Evolutionary conservation across 2,797 vertebrate species (phyloP).

Genomic region (Cyprinodon diabolis): DNA sequence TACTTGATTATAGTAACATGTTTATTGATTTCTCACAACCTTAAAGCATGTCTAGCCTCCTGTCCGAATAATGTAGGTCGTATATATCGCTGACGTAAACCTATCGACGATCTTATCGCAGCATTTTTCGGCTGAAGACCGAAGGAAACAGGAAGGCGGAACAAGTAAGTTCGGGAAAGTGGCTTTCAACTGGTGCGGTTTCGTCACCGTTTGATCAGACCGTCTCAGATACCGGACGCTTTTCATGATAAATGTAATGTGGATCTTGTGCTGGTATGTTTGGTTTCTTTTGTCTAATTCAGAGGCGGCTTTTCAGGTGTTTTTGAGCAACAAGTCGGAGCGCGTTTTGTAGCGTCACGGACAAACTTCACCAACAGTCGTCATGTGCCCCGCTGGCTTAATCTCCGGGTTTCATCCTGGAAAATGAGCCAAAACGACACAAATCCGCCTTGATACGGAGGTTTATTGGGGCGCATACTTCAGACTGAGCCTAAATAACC

Average conservation of each 20-base stretch:
- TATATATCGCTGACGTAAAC: slow-evolving; percentile 6
- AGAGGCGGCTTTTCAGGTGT: neutral
- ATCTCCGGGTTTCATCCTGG: slow-evolving; percentile 50
- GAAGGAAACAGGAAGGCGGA: slow-evolving; percentile 81
- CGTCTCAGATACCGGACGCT: neutral
- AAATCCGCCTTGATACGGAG: neutral
- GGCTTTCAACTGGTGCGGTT: slow-evolving; percentile 52
- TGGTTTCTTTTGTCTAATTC: neutral
- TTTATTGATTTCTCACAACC: slow-evolving; percentile 47
- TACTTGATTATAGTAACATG: slow-evolving; percentile 69
- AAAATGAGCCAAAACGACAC: slow-evolving; percentile 17
- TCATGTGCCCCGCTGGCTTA: slow-evolving; percentile 62
- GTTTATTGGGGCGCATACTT: accelerated
- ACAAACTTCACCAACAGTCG: slow-evolving; percentile 66
- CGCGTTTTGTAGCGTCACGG: slow-evolving; percentile 53
- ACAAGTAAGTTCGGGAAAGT: slow-evolving; percentile 84
- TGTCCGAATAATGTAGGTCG: slow-evolving; percentile 66
- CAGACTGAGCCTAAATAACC: neutral
- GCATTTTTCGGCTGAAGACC: slow-evolving; percentile 40
- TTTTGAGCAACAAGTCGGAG: slow-evolving; percentile 72
- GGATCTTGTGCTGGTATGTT: accelerated
- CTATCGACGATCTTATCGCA: slow-evolving; percentile 19
- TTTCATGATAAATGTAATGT: neutral
- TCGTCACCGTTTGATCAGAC: slow-evolving; percentile 48
- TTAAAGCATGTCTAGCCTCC: slow-evolving; percentile 36